phyloP scores from a whole-genome alignment of 64 coral and sea anemone genomes.

The Trachythela sp. region DNA sequence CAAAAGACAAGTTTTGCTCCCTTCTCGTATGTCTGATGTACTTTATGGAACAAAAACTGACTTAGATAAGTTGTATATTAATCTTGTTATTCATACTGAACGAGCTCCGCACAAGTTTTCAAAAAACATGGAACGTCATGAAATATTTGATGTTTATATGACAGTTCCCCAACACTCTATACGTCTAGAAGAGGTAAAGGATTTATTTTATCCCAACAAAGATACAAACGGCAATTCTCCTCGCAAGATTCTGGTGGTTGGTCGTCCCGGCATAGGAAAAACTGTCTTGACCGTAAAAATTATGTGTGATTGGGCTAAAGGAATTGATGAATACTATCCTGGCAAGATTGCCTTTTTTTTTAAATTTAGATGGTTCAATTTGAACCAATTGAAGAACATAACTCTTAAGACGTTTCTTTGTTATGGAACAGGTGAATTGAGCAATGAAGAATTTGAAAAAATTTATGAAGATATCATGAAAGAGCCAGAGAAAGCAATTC shows the following conservation, averaged over 20 bases:
- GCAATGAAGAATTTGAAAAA: not conserved
- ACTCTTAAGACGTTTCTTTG: not conserved
- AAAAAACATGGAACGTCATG: not conserved
- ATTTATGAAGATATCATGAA: not conserved
- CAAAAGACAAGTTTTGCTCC: too few relatives aligned
- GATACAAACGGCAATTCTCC: not conserved
- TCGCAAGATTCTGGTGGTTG: not conserved
- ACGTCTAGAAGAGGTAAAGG: not conserved
- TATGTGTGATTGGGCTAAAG: not conserved
- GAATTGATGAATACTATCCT: not conserved
- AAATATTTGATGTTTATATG: not conserved
- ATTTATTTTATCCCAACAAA: not conserved
- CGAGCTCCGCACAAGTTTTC: conserved; percentile 12
- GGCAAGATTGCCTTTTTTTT: not conserved
- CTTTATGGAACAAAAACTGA: too few relatives aligned
- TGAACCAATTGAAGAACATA: not conserved
- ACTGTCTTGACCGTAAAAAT: not conserved
- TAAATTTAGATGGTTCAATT: not conserved
- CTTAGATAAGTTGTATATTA: conserved; percentile 2
- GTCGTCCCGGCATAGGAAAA: not conserved
- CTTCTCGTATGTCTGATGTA: too few relatives aligned
- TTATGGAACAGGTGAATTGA: not conserved
- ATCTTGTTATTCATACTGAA: not conserved
- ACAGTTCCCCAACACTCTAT: not conserved
- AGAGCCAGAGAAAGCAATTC: not conserved